Percentiles rank a stretch among this genome's conserved stretches.
phyloP scores from a whole-genome alignment of 2,113 vertebrate species.

The Menidia beryllina region DNA sequence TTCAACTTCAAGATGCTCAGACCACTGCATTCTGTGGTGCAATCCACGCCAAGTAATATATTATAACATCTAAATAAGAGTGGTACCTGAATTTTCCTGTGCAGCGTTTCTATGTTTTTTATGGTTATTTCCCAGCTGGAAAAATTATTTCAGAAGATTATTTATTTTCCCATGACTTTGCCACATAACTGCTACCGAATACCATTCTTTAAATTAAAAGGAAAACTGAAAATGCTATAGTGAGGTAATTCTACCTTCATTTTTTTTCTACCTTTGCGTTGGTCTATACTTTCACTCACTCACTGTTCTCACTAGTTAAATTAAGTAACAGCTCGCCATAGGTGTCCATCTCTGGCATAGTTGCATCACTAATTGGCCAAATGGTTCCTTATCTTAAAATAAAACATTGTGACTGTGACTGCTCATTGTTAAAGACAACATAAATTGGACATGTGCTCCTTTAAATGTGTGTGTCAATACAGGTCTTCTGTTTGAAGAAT shows the following conservation, averaged over 20 bases:
- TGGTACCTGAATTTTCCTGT: not conserved
- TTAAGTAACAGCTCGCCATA: constrained; percentile 28
- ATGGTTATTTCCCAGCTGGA: constrained; percentile 21
- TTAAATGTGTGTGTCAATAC: not conserved
- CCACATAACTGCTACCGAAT: constrained; percentile 23
- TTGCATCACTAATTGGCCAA: constrained; percentile 32
- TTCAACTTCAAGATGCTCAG: constrained; percentile 7
- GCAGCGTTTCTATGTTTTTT: not conserved
- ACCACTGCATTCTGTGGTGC: not conserved
- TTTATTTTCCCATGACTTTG: constrained; percentile 35
- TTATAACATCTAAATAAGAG: not conserved
- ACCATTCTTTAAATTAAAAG: constrained; percentile 17
- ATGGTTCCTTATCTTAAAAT: constrained; percentile 22
- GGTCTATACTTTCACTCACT: constrained; percentile 20
- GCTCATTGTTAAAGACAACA: not conserved
- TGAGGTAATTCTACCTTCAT: constrained; percentile 30
- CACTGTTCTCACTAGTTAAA: constrained; percentile 22
- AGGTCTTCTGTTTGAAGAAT: not conserved
- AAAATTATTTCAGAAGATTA: constrained; percentile 30
- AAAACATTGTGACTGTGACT: constrained; percentile 16
- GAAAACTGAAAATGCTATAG: constrained; percentile 33
- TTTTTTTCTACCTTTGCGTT: constrained; percentile 17
- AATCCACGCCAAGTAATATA: constrained; percentile 6
- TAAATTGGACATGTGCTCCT: constrained; percentile 13
- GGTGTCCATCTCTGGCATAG: constrained; percentile 41